Percentiles rank a stretch among this genome's conserved stretches.
phyloP scores from a whole-genome alignment of 2,797 vertebrate species.

The Sebastes dallii region DNA sequence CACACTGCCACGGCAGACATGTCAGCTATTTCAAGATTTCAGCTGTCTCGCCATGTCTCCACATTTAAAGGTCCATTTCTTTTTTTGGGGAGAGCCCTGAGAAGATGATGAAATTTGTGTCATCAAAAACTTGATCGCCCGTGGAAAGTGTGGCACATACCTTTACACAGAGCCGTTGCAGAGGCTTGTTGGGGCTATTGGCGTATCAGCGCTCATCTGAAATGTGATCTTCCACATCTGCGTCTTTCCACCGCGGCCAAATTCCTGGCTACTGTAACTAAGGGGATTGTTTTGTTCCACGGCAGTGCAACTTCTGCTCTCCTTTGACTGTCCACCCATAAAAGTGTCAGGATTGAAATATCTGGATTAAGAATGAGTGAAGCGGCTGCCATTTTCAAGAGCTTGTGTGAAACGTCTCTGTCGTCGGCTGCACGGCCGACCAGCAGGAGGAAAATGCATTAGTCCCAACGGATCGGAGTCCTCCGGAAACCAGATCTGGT shows the following conservation, averaged over 20 bases:
- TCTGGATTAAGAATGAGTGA: conserved; percentile 75
- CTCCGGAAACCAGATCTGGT: conserved; percentile 79
- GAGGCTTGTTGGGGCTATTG: conserved; percentile 67
- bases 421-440: conserved; percentile 48
- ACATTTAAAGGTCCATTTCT: conserved; percentile 10
- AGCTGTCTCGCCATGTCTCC: conserved; percentile 57
- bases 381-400: conserved; percentile 71
- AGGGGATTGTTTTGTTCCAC: conserved; percentile 73
- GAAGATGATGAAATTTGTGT: conserved; percentile 45
- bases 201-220: conserved; percentile 72
- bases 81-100: background rate
- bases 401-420: conserved; percentile 63
- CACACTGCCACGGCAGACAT: conserved; percentile 43
- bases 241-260: conserved; percentile 58
- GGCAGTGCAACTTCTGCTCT: conserved; percentile 67
- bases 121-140: conserved; percentile 45
- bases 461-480: conserved; percentile 57
- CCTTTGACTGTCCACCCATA: conserved; percentile 78
- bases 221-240: conserved; percentile 83
- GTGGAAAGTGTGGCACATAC: conserved; percentile 62
- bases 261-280: conserved; percentile 78
- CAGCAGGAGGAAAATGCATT: conserved; percentile 84
- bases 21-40: conserved; percentile 62
- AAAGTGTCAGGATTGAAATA: conserved; percentile 83
- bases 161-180: conserved; percentile 49